A percentile compares a stretch with the other conserved stretches of the same genome.
These are phyloP conservation scores for Drosophila picticornis DNA, from an alignment of 2,888 invertebrate genomes.

Conservation along the genomic window DNA sequence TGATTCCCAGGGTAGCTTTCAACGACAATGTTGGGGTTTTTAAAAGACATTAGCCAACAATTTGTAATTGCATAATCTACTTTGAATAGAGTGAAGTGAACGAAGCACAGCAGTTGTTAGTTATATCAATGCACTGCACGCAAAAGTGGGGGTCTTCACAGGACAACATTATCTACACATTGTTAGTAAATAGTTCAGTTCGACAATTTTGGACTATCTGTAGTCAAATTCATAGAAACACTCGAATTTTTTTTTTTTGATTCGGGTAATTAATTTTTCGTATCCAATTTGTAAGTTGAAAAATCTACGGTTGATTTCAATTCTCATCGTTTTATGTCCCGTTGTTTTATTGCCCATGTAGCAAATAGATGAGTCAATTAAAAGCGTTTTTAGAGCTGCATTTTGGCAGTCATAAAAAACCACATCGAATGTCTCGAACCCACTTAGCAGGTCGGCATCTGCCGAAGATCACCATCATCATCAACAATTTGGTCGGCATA, in stretches of 20 bases:
- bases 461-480: constrained; percentile 36
- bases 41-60: neutral
- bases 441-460: constrained; percentile 18
- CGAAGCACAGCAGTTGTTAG: neutral
- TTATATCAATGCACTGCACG: neutral
- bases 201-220: neutral
- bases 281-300: neutral
- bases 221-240: neutral
- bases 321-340: neutral
- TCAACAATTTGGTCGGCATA: constrained; percentile 12
- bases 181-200: neutral
- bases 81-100: constrained; percentile 7
- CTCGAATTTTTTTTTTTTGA: neutral
- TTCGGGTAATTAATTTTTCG: neutral
- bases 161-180: neutral
- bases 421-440: constrained; percentile 19
- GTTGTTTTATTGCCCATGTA: constrained; percentile 30
- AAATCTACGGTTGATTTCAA: neutral
- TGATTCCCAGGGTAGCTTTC: constrained; percentile 44
- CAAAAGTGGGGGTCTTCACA: neutral
- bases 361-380: constrained; percentile 46
- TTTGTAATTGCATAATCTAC: constrained; percentile 21
- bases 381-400: constrained; percentile 39
- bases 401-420: constrained; percentile 36
- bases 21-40: constrained; percentile 4